Conservation (phyloP, 2,888 invertebrate species). For the Carabus problematicus region DNA sequence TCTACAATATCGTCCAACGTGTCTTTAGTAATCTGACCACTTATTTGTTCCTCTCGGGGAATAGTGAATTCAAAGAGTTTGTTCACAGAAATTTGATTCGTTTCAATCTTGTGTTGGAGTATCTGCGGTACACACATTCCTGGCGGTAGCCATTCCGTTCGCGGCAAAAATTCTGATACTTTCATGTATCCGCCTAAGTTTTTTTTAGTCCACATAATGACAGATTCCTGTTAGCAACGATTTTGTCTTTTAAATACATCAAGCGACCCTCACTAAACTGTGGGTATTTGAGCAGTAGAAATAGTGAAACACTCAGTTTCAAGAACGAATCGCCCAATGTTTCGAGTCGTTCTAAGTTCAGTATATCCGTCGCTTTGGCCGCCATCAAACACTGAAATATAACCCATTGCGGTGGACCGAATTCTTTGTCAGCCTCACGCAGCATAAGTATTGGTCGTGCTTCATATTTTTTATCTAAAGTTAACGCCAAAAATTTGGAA, state of each 20-base stretch:
- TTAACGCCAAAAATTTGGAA: slow-evolving; percentile 50
- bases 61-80: slow-evolving; percentile 62
- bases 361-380: slow-evolving; percentile 74
- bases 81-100: slow-evolving; percentile 56
- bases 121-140: slow-evolving; percentile 69
- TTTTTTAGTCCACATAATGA: slow-evolving; percentile 71
- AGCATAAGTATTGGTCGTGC: slow-evolving; percentile 46
- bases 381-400: slow-evolving; percentile 72
- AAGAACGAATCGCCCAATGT: slow-evolving; percentile 90
- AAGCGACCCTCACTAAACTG: slow-evolving; percentile 78
- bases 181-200: slow-evolving; percentile 70
- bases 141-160: slow-evolving; percentile 82
- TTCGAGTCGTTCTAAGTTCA: slow-evolving; percentile 83
- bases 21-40: slow-evolving; percentile 49
- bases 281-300: slow-evolving; percentile 74
- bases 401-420: slow-evolving; percentile 62
- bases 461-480: slow-evolving; percentile 50
- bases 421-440: neutral
- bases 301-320: slow-evolving; percentile 79
- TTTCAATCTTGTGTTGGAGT: slow-evolving; percentile 59
- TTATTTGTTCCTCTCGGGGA: slow-evolving; percentile 58
- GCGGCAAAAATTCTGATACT: slow-evolving; percentile 69
- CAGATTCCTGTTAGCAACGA: slow-evolving; percentile 87
- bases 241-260: slow-evolving; percentile 72
- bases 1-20: slow-evolving; percentile 51